Evolutionary conservation across 2,113 vertebrate genomes (phyloP).

Genomic region (Condylura cristata): DNA sequence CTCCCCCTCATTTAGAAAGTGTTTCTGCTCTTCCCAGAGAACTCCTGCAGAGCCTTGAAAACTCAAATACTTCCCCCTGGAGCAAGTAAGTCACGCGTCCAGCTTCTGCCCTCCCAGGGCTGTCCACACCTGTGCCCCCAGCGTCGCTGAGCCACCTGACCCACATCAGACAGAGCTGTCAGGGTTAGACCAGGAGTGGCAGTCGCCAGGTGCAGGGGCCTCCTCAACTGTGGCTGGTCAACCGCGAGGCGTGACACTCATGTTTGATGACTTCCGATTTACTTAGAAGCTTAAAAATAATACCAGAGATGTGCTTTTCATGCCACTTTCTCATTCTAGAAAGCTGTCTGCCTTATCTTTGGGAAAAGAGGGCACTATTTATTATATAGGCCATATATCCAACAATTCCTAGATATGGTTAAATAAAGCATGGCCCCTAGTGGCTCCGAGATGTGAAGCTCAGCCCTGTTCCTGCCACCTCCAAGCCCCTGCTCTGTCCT

Average conservation of each 20-base stretch:
- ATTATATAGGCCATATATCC: neutral
- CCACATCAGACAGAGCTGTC: too few species aligned
- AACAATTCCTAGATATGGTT: neutral
- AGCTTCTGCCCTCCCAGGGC: neutral
- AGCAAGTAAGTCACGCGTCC: neutral
- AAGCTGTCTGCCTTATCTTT: neutral
- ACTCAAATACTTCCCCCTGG: neutral
- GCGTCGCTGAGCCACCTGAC: neutral
- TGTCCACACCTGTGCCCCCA: rapidly evolving
- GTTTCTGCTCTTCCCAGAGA: neutral
- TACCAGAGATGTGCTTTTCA: slow-evolving; percentile 35
- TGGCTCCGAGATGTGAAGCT: neutral
- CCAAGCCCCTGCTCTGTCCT: neutral
- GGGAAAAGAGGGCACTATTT: neutral
- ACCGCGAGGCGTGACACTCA: neutral
- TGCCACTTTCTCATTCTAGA: neutral
- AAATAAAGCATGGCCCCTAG: neutral
- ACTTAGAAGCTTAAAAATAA: slow-evolving; percentile 23
- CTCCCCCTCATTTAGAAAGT: neutral
- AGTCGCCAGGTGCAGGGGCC: neutral
- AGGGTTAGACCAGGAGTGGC: neutral
- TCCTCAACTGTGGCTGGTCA: neutral
- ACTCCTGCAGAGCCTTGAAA: neutral
- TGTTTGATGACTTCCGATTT: neutral
- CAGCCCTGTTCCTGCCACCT: neutral